Conservation (phyloP, 2,113 vertebrate genomes). For the Lethenteron camtschaticum region DNA sequence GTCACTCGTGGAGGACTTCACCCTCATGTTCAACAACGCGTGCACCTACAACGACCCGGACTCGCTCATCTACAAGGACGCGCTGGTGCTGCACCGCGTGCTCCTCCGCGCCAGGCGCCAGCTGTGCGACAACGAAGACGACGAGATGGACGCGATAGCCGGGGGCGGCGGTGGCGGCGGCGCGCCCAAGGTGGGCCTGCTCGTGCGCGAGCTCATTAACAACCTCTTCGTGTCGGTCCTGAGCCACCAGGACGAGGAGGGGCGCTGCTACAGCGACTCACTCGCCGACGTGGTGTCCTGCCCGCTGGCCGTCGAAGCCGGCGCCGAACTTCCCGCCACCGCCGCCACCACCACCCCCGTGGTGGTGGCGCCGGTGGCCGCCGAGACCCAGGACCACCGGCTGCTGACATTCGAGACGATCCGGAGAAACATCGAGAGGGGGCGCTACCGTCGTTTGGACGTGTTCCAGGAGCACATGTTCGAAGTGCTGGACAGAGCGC, state of each 20-base stretch:
- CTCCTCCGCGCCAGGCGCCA: constrained; percentile 68
- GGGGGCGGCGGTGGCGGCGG: background rate
- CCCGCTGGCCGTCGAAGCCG: constrained; percentile 30
- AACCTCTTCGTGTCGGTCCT: constrained; percentile 95
- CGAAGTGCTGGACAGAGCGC: constrained; percentile 81
- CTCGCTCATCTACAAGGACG: constrained; percentile 91
- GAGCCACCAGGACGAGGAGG: constrained; percentile 89
- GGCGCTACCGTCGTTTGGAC: constrained; percentile 63
- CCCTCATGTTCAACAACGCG: constrained; percentile 97
- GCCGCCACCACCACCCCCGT: constrained; percentile 49
- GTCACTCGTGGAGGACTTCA: constrained; percentile 85
- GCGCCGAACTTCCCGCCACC: constrained; percentile 29
- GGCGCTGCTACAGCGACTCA: constrained; percentile 94
- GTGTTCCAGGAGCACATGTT: constrained; percentile 99
- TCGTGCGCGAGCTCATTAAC: constrained; percentile 87
- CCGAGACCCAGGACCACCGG: background rate
- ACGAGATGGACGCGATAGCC: constrained; percentile 25
- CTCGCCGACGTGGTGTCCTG: constrained; percentile 53
- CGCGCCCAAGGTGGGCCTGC: constrained; percentile 57
- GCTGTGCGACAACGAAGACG: constrained; percentile 76
- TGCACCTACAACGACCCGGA: constrained; percentile 94
- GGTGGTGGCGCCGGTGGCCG: constrained; percentile 29
- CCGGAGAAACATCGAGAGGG: constrained; percentile 64
- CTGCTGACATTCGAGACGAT: constrained; percentile 81
- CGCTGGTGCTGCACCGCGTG: constrained; percentile 73